Conservation (phyloP, 2,888 invertebrate species). For the Drosophila subquinaria region DNA sequence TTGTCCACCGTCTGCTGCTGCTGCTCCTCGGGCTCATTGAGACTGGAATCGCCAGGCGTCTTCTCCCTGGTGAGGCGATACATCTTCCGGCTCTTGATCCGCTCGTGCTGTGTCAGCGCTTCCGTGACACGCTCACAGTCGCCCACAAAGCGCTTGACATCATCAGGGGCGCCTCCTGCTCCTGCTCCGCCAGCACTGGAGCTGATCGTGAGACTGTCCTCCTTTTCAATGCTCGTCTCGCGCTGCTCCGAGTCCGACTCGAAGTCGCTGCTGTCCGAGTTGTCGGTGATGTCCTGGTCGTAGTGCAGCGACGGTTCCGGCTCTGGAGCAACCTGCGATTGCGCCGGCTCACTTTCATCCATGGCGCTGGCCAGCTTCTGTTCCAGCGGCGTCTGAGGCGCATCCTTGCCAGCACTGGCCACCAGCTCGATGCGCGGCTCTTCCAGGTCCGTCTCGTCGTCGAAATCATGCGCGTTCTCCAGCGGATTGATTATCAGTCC, state of each 20-base stretch:
- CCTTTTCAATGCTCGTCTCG: constrained; percentile 84
- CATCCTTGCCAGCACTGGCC: constrained; percentile 45
- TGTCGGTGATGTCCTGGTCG: constrained; percentile 83
- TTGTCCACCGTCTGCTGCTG: constrained; percentile 81
- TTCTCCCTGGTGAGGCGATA: constrained; percentile 84
- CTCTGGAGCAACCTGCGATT: constrained; percentile 19
- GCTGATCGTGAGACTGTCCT: constrained; percentile 78
- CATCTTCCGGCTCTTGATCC: constrained; percentile 85
- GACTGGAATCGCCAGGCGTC: constrained; percentile 73
- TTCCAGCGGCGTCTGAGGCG: constrained; percentile 64
- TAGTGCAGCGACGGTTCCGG: constrained; percentile 66
- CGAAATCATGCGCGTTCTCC: constrained; percentile 84
- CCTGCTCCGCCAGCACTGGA: constrained; percentile 51
- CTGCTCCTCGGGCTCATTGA: constrained; percentile 41
- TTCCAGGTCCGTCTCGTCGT: constrained; percentile 81
- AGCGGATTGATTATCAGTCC: constrained; percentile 90
- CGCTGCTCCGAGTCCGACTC: constrained; percentile 84
- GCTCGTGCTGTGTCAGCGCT: constrained; percentile 83
- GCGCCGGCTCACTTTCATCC: constrained; percentile 63
- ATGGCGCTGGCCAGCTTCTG: constrained; percentile 72
- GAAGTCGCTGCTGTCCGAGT: constrained; percentile 84
- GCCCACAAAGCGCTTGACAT: constrained; percentile 84
- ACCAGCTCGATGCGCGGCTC: constrained; percentile 70
- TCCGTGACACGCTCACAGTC: constrained; percentile 85
- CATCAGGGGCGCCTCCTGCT: constrained; percentile 51